Base-by-base conservation (phyloP, 1,140 invertebrate species). In the Argopecten irradians region DNA sequence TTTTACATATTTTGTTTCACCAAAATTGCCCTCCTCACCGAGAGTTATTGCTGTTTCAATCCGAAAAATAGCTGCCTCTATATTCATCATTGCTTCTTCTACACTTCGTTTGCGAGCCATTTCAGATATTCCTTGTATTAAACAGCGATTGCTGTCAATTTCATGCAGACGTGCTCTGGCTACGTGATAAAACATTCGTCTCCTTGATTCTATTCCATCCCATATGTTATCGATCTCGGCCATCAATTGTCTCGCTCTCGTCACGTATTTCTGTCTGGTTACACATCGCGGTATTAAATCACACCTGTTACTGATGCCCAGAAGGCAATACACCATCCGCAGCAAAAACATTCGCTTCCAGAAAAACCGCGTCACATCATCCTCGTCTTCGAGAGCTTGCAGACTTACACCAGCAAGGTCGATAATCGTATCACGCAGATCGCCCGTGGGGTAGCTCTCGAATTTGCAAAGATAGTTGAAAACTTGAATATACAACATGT, bases 401-500 rank as follows among this genome's bases (percentile, higher is more conserved):
- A 88, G 34, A 36, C 87, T 41, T 16, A 39, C n/a, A 34, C 85
- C 87, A 14, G 87, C 83, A 28, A 85, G 28, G 8, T 36, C 14
- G 11, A 85, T 9, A 5, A 88, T 88, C 33, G 36, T 85, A 28
- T 82, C 84, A 28, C 32, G 43, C n/a, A 34, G 34, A 13, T 43
- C 22, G 0, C 28, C 22, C n/a, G 14, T 88, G 32, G 87, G 87
- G 32, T 33, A 32, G n/a, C 85, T 88, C 36, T 88, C 87, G 41
- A 36, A 88, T n/a, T 84, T n/a, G 35, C 87, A 85, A 9, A 88
- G 16, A 19, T 85, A 34, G 13, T 85, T 85, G 16, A 88, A 88
- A 8, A 88, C 87, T 19, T 82, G 41, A n/a, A 88, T 88, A 22
- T 88, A 88, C 32, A 88, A 28, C 87, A 88, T 88, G 36, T 88